phyloP scores from a whole-genome alignment of 2,113 vertebrate species.

The Hiodon tergisus region DNA sequence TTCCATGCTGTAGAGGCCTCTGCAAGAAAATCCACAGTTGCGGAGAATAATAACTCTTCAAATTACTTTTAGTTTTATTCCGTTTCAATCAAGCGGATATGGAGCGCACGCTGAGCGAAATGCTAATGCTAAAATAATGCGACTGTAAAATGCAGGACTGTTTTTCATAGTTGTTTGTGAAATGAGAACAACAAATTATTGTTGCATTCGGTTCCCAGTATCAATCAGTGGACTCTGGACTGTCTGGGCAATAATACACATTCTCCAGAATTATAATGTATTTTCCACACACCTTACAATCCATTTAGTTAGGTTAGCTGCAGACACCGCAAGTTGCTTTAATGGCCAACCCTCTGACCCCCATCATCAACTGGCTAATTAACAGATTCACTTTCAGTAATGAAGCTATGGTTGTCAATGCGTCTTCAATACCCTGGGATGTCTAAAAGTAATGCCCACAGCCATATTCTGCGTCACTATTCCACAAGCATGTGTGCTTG shows the following conservation, averaged over 20 bases:
- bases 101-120: too few species aligned
- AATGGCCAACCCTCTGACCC: background rate
- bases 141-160: too few species aligned
- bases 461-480: background rate
- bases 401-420: constrained; percentile 1
- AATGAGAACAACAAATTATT: too few species aligned
- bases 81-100: background rate
- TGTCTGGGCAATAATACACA: too few species aligned
- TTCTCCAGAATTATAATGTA: background rate
- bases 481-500: background rate
- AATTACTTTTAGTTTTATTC: background rate
- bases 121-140: too few species aligned
- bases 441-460: background rate
- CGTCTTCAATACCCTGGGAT: background rate
- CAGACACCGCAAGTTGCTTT: background rate
- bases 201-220: too few species aligned
- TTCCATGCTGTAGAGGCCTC: background rate
- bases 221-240: too few species aligned
- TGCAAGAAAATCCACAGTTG: background rate
- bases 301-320: background rate
- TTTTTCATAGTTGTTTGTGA: too few species aligned
- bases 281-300: background rate
- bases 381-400: background rate
- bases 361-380: background rate
- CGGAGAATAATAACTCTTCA: background rate